Evolutionary conservation across 2,113 vertebrate genomes (phyloP).

Genomic region (Marcusenius ussheri): DNA sequence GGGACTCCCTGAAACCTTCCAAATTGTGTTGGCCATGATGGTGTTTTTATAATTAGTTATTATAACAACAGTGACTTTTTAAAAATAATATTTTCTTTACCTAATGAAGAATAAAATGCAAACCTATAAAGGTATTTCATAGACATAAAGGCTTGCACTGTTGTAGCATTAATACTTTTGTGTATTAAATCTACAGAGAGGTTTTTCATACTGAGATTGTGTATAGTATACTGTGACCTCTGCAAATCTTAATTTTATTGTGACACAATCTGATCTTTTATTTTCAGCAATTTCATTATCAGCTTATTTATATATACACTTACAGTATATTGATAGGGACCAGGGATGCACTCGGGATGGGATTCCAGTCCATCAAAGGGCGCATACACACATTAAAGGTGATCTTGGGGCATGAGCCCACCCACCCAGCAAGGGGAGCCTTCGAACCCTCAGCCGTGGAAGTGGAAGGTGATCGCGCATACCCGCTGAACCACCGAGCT

Average conservation of each 20-base stretch:
- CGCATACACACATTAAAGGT: not conserved
- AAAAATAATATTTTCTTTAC: not conserved
- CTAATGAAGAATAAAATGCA: not conserved
- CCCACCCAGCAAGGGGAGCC: not conserved
- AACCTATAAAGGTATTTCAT: not conserved
- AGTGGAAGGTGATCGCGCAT: not conserved
- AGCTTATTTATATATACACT: not conserved
- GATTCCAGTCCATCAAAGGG: not conserved
- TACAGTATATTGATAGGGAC: not conserved
- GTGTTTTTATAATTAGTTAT: not conserved
- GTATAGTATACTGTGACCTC: not conserved
- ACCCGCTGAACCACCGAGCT: not conserved
- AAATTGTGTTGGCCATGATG: not conserved
- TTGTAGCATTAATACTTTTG: not conserved
- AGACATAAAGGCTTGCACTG: not conserved
- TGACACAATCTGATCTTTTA: not conserved
- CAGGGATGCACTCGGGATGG: not conserved
- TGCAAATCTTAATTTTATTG: not conserved
- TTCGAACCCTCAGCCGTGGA: not conserved
- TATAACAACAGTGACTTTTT: not conserved
- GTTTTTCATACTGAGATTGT: not conserved
- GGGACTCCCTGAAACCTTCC: not conserved
- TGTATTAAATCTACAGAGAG: not conserved
- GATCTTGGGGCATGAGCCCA: no score
- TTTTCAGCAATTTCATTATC: not conserved